Base-by-base conservation (phyloP, 1,140 invertebrate species). In the Sycobia sp. region DNA sequence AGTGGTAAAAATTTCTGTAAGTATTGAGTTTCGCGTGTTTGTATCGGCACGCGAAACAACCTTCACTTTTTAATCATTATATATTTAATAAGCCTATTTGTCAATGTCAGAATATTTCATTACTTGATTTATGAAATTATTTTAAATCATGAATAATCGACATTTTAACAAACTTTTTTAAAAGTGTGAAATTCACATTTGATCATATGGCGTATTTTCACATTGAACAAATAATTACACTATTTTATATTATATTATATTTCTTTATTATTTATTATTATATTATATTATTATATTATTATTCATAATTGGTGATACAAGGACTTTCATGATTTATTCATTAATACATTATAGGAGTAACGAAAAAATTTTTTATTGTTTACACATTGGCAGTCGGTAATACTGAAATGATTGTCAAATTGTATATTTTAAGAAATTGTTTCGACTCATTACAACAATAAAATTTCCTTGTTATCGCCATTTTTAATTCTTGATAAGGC, bases 31-130 rank as follows among this genome's bases (percentile, higher is more conserved):
- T 74, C 69, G 69, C 67, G 74, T 71, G 80, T 79, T 62, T 76
- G 80, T 82, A 82, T 82, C 80, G 79, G 79, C 78, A 71, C 72
- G 62, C 57, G 64, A 67, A 74, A 62, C 71, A 65, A 51, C 50
- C 55, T 75, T 67, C 11, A 51, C 60, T 62, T 65, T 71, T 58
- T 55, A n/a, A 43, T 22, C 57, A 66, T 44, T 55, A 57, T 32
- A 51, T 38, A 56, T 51, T n/a, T 59, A 41, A 22, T 58, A 59
- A 16, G 23, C n/a, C n/a, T n/a, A n/a, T n/a, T 18, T 32, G 18
- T 58, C 55, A 49, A 36, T 38, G 49, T 54, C 41, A 65, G 62
- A 65, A 65, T 53, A 54, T 2, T 53, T 23, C 29, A 0, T 3
- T 11, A 16, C 1, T 7, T 8, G n/a, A 43, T 18, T 44, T 18